Percentiles rank a stretch among this genome's conserved stretches.
These are phyloP conservation scores for Esox masquinongy DNA, from an alignment of 2,797 vertebrate species.

Conservation along the genomic window DNA sequence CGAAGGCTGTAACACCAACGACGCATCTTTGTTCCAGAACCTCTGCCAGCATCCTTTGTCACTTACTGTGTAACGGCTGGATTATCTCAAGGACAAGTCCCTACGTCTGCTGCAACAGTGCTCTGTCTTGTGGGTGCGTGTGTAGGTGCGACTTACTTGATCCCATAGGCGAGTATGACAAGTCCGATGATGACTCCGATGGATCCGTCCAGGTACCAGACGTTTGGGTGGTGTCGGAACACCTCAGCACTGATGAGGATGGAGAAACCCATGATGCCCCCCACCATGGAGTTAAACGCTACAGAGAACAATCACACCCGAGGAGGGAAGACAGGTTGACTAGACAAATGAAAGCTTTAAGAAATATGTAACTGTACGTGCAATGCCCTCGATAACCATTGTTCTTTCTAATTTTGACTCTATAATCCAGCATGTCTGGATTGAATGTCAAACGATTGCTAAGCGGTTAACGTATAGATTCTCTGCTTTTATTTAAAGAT, in stretches of 20 bases:
- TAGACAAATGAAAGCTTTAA: background rate
- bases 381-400: no score
- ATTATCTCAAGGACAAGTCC: no score
- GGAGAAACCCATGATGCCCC: constrained; percentile 95
- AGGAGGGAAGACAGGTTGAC: background rate
- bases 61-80: no score
- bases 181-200: constrained; percentile 92
- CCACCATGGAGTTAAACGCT: constrained; percentile 97
- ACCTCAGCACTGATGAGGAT: constrained; percentile 96
- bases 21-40: no score
- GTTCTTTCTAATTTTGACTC: no score
- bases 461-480: no score
- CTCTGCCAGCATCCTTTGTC: no score
- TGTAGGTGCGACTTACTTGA: constrained; percentile 81
- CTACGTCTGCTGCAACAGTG: no score
- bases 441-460: no score
- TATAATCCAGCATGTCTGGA: no score
- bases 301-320: constrained; percentile 30
- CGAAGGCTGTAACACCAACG: no score
- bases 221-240: constrained; percentile 84
- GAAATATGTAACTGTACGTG: background rate
- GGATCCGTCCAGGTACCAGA: constrained; percentile 96
- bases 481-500: no score
- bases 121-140: background rate
- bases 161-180: constrained; percentile 91